phyloP scores from a whole-genome alignment of 1,140 invertebrate species.

The Heliothis subflexa region DNA sequence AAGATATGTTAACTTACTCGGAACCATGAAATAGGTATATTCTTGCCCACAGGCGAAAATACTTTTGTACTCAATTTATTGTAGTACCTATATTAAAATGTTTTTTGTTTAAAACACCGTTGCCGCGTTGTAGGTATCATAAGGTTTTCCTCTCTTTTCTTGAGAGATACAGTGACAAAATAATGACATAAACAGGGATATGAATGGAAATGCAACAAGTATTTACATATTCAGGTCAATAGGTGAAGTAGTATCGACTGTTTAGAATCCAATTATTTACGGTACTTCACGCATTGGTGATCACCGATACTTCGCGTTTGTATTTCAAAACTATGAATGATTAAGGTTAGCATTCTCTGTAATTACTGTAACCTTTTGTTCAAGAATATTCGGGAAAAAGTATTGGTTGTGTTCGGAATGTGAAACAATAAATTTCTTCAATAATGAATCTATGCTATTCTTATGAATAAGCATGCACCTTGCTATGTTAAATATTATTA shows the following conservation, averaged over 20 bases:
- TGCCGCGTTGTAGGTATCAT: too few relatives aligned
- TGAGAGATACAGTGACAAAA: background rate
- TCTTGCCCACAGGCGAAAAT: background rate
- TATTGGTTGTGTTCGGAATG: background rate
- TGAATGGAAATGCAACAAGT: background rate
- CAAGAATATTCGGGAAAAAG: constrained; percentile 11
- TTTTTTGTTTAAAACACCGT: too few relatives aligned
- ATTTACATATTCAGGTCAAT: constrained; percentile 16
- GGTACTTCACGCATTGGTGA: constrained; percentile 17
- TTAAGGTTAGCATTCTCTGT: background rate
- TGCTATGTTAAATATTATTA: background rate
- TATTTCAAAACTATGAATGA: constrained; percentile 34
- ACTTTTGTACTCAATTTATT: too few relatives aligned
- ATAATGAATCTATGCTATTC: too few relatives aligned
- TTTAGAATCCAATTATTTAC: background rate
- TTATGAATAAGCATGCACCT: too few relatives aligned
- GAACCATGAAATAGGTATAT: background rate
- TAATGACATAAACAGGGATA: background rate
- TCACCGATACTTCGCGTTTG: background rate
- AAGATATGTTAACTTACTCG: background rate
- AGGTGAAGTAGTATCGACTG: constrained; percentile 1
- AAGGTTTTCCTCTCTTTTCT: background rate
- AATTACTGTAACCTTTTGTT: background rate
- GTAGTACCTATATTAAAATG: too few relatives aligned
- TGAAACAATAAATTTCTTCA: background rate